Evolutionary conservation across 2,888 invertebrate species (phyloP).

Genomic region (Orthosia incerta): DNA sequence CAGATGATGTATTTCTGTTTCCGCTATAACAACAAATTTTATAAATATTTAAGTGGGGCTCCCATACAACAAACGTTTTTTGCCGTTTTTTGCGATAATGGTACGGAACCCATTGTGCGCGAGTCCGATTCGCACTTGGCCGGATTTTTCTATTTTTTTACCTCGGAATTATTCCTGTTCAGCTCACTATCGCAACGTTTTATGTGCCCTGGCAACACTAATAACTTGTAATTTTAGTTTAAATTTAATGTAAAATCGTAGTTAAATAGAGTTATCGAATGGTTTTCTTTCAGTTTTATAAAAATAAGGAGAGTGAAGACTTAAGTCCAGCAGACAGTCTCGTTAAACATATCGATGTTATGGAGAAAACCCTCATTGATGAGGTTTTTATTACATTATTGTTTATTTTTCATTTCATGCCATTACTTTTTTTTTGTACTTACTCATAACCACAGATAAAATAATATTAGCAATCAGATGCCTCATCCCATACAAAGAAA

Average conservation of each 20-base stretch:
- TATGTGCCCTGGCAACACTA: conserved; percentile 12
- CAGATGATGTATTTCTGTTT: too few species aligned
- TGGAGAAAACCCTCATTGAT: conserved; percentile 80
- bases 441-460: too few species aligned
- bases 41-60: too few species aligned
- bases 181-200: conserved; percentile 4
- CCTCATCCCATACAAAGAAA: too few species aligned
- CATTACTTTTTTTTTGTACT: not conserved
- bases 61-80: too few species aligned
- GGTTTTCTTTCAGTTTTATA: conserved; percentile 76
- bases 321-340: conserved; percentile 69
- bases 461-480: too few species aligned
- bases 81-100: too few species aligned
- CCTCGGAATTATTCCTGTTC: not conserved
- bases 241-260: not conserved
- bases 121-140: too few species aligned
- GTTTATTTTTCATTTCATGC: not conserved
- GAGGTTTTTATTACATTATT: conserved; percentile 75
- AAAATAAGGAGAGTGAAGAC: conserved; percentile 65
- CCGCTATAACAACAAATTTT: too few species aligned
- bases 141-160: too few species aligned
- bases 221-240: not conserved
- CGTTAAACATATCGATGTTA: conserved; percentile 76
- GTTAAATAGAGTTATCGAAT: not conserved
- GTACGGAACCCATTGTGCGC: too few species aligned